These are phyloP conservation scores for Hydrophis major DNA, from an alignment of 2,797 vertebrate species.

Conservation along the genomic window DNA sequence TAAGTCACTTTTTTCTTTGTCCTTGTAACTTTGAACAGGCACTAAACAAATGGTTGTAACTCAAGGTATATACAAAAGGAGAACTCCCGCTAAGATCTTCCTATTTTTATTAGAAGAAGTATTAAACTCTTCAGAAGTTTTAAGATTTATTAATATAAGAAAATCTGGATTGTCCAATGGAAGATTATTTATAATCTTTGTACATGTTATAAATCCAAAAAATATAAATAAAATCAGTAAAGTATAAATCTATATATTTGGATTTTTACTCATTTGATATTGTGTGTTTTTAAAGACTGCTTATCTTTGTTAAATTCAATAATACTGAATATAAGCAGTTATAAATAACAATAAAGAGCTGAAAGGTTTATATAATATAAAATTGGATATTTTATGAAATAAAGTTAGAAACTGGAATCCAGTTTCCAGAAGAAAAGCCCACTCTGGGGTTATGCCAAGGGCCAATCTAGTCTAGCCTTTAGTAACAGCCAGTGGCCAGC, in stretches of 20 bases:
- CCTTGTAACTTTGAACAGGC: background rate
- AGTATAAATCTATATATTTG: background rate
- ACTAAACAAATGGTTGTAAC: background rate
- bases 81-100: conserved; percentile 11
- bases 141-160: background rate
- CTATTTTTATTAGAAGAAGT: background rate
- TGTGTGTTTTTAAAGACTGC: background rate
- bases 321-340: background rate
- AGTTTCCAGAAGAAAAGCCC: background rate
- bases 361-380: background rate
- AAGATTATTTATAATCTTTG: background rate
- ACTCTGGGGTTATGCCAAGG: background rate
- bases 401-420: background rate
- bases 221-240: background rate
- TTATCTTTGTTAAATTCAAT: background rate
- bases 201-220: background rate
- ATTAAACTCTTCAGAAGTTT: background rate
- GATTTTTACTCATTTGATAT: background rate
- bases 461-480: background rate
- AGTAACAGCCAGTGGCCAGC: background rate
- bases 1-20: background rate
- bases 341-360: background rate
- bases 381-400: background rate
- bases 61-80: background rate
- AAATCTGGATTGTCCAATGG: background rate